Evolutionary conservation across 2,797 vertebrate species (phyloP).

Genomic region (Ctenochaetus hawaiiensis): DNA sequence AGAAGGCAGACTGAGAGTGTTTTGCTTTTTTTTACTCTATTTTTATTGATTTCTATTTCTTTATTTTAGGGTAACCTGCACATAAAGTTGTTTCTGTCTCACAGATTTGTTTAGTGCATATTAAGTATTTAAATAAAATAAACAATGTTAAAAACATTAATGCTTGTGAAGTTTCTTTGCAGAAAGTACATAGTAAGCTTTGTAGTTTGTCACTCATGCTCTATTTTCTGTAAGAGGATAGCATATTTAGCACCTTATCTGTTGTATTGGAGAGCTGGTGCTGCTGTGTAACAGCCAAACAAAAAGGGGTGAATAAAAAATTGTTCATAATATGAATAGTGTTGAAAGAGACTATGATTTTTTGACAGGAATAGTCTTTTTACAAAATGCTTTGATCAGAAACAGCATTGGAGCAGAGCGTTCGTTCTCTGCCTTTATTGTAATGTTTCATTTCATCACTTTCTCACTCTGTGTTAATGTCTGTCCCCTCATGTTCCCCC

Average conservation of each 20-base stretch:
- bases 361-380: conserved; percentile 57
- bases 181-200: conserved; percentile 1
- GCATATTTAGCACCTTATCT: conserved; percentile 19
- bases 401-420: conserved; percentile 28
- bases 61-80: conserved; percentile 25
- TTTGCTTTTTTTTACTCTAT: conserved; percentile 37
- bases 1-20: conserved; percentile 25
- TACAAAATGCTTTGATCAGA: conserved; percentile 71
- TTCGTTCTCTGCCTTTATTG: conserved; percentile 28
- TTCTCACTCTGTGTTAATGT: conserved; percentile 34
- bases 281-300: conserved; percentile 31
- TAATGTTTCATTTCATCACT: conserved; percentile 53
- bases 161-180: neutral
- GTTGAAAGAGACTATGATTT: conserved; percentile 53
- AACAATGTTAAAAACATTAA: neutral
- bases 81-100: neutral
- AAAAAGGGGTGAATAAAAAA: conserved; percentile 23
- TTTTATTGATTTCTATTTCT: conserved; percentile 33
- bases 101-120: neutral
- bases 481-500: conserved; percentile 33
- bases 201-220: conserved; percentile 19
- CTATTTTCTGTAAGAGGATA: neutral
- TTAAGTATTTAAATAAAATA: conserved; percentile 15
- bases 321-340: conserved; percentile 37
- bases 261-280: conserved; percentile 35